Percentiles rank a stretch among this genome's conserved stretches.
phyloP scores from a whole-genome alignment of 2,113 vertebrate genomes.

The Mesitornis unicolor region DNA sequence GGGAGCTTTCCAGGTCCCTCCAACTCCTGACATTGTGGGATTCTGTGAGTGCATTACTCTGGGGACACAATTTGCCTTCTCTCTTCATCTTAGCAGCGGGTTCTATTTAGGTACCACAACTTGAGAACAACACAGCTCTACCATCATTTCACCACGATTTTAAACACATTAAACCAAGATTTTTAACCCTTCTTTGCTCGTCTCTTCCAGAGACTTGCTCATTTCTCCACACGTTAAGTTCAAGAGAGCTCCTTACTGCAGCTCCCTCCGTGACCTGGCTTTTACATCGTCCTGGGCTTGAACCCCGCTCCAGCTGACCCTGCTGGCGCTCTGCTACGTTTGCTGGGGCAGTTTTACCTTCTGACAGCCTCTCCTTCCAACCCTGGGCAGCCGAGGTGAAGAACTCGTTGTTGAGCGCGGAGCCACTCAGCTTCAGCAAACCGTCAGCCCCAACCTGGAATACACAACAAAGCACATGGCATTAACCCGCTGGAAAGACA shows the following conservation, averaged over 20 bases:
- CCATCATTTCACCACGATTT: neutral
- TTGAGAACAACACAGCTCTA: neutral
- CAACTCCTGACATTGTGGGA: too few species aligned
- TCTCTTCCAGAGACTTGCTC: neutral
- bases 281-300: too few species aligned
- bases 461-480: neutral
- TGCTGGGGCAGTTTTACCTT: constrained; percentile 76
- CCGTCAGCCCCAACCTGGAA: constrained; percentile 87
- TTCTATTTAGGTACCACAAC: neutral
- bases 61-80: neutral
- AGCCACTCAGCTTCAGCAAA: constrained; percentile 88
- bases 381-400: constrained; percentile 96
- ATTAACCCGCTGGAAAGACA: neutral
- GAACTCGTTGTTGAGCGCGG: constrained; percentile 97
- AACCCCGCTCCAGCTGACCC: too few species aligned
- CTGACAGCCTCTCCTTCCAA: constrained; percentile 94
- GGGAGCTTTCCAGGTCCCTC: too few species aligned
- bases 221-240: neutral
- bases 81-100: neutral
- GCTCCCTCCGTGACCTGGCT: neutral
- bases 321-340: rapidly evolving
- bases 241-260: neutral
- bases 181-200: neutral
- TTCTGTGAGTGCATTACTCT: neutral
- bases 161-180: neutral